Conservation (phyloP, 2,113 vertebrate species). For the Embiotoca jacksoni region DNA sequence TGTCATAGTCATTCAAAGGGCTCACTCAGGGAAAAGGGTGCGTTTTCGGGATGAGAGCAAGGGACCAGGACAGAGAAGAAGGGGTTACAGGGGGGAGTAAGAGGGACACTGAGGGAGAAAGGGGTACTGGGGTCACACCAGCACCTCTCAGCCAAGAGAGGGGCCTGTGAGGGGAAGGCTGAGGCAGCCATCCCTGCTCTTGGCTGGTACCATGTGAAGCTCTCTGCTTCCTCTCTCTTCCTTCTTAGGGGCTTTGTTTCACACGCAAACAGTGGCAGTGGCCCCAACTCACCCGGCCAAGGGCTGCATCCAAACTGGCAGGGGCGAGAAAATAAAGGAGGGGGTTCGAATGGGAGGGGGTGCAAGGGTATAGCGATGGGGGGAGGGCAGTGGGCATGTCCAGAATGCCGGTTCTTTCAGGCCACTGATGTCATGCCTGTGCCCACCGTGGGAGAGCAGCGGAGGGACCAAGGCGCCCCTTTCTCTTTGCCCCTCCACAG, state of each 20-base stretch:
- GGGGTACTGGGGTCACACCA: slow-evolving; percentile 75
- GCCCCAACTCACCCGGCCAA: slow-evolving; percentile 81
- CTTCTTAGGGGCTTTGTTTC: slow-evolving; percentile 85
- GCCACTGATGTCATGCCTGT: slow-evolving; percentile 86
- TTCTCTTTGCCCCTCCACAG: slow-evolving; percentile 66
- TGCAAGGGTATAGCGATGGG: slow-evolving; percentile 55
- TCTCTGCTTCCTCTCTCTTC: slow-evolving; percentile 83
- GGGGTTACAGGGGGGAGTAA: slow-evolving; percentile 70
- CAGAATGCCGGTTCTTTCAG: slow-evolving; percentile 84
- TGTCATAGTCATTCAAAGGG: slow-evolving; percentile 64
- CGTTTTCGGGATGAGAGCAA: slow-evolving; percentile 56
- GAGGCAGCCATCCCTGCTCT: slow-evolving; percentile 76
- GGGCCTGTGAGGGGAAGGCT: slow-evolving; percentile 70
- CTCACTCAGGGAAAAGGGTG: slow-evolving; percentile 36
- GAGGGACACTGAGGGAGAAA: slow-evolving; percentile 65
- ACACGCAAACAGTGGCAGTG: slow-evolving; percentile 83
- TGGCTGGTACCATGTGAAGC: slow-evolving; percentile 87
- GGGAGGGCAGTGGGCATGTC: slow-evolving; percentile 73
- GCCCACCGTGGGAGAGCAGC: slow-evolving; percentile 87
- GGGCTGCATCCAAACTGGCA: slow-evolving; percentile 81
- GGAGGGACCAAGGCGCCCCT: slow-evolving; percentile 77
- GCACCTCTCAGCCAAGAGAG: slow-evolving; percentile 75
- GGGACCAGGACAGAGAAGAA: slow-evolving; percentile 60
- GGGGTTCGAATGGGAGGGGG: slow-evolving; percentile 54
- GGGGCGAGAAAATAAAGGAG: slow-evolving; percentile 61